Evolutionary conservation across 2,888 invertebrate genomes (phyloP), one percentile per base, ranked within the genome.

Genomic region (Eupithecia inturbata): DNA sequence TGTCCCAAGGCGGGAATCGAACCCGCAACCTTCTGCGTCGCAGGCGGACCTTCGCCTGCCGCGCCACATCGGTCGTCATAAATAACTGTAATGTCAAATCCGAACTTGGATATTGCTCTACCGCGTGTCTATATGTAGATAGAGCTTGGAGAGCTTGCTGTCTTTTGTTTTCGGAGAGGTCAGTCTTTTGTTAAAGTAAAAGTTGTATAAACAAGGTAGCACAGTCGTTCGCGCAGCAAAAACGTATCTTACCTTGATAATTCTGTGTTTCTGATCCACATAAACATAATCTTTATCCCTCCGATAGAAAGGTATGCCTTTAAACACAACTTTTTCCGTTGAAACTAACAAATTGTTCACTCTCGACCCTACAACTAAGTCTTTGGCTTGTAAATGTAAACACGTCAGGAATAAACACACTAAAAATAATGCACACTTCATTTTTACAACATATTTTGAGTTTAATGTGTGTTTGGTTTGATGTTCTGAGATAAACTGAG

Each of bases 231-330:
- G 12, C 31, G 12, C 62, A 22, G 26, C 62, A 16, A 16, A 31
- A n/a, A 62, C 36, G 39, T 41, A 19, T 64, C 79, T 82, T 84
- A 92, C 93, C 90, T 92, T 93, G 72, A 93, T 93, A 83, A 89
- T 84, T 81, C 92, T 86, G 73, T 89, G 85, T 78, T 92, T 90
- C 3, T 88, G 75, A 84, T 93, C 93, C 28, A 83, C 84, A 77
- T 92, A 93, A 53, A 79, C 82, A 76, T 92, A 93, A 83, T 92
- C 92, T 82, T 93, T 92, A 77, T 92, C 92, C 75, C 92, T 85
- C 76, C 80, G 88, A 79, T 90, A 83, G 6, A 93, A 82, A 39
- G 89, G 90, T 76, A 92, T 83, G 49, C 81, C 83, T 45, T 82
- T 83, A 70, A 85, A 86, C 68, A 87, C 84, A 70, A 93, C 82